These are phyloP conservation scores for Drosophila acutilabella DNA, from an alignment of 2,888 invertebrate genomes.

Conservation along the genomic window DNA sequence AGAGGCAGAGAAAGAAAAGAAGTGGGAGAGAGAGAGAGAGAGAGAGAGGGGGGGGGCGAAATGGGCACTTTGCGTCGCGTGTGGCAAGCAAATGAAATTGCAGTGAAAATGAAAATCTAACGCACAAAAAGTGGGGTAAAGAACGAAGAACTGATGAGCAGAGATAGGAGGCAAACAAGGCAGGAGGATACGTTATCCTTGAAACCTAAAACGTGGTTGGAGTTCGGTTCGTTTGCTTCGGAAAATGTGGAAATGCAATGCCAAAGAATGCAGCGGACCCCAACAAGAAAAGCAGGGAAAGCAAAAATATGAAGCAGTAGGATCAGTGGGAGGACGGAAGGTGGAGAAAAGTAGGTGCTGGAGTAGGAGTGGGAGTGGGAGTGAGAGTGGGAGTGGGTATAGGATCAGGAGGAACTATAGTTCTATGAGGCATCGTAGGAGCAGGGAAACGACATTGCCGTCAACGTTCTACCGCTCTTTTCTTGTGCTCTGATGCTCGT, in stretches of 20 bases:
- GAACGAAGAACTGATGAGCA: constrained; percentile 31
- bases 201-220: constrained; percentile 64
- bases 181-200: constrained; percentile 69
- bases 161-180: neutral
- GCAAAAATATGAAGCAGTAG: too few species aligned
- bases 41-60: constrained; percentile 6
- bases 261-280: constrained; percentile 53
- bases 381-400: neutral
- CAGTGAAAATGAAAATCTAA: constrained; percentile 78
- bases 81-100: constrained; percentile 79
- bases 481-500: constrained; percentile 34
- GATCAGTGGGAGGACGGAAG: neutral
- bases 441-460: constrained; percentile 13
- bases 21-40: too few species aligned
- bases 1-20: too few species aligned
- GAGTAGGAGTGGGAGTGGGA: too few species aligned
- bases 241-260: constrained; percentile 36
- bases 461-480: constrained; percentile 30
- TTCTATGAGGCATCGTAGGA: neutral
- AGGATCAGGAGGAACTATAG: neutral
- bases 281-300: neutral
- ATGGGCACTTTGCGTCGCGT: constrained; percentile 76
- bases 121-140: constrained; percentile 77
- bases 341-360: neutral
- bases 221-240: constrained; percentile 11